Evolutionary conservation across 2,113 vertebrate genomes (phyloP), one percentile per base, ranked within the genome.

Genomic region (Sturnira hondurensis): DNA sequence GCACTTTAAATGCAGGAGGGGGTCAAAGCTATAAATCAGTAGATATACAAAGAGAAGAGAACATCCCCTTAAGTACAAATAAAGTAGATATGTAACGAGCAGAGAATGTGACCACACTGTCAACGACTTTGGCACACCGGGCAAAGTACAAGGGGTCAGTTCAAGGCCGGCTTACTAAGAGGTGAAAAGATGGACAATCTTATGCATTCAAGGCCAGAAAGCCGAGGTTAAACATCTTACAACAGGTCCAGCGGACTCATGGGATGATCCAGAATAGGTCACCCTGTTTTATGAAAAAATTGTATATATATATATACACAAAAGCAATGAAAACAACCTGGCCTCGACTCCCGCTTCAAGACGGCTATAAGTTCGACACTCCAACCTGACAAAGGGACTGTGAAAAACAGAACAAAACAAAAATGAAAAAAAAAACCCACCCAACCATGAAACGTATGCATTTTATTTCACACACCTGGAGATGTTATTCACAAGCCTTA

Each of bases 151-250:
- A 61, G 58, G 52, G 52, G 28, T 14, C 56, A 16, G 10, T 47
- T 41, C 2, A 26, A 4, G 58, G 36, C 28, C 19, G 16, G 36
- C 7, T 77, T 15, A 54, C 56, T 0, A 43, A 67, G 45, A 33
- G 9, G 56, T 17, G 2, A 13, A 13, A 85, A 41, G 43, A 9
- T 50, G 3, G 45, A 14, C 33, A 67, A 22, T 4, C 31, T 5
- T 41, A 2, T 0, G 4, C 15, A 10, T 22, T 63, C n/a, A 38
- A 15, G 7, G 13, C 1, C 15, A 33, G 1, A 36, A 1, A 26
- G 45, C 5, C 10, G 19, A 26, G 43, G 1, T 17, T 54, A 26
- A 16, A 84, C 22, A 14, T 24, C 28, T 84, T 52, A 3, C 33
- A 15, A 58, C 50, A 22, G 19, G 19, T 13, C 38, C 85, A 33